Percentiles rank a stretch among this genome's conserved stretches.
Evolutionary conservation across 2,888 invertebrate genomes (phyloP).

Genomic region (Chydorus sphaericus): DNA sequence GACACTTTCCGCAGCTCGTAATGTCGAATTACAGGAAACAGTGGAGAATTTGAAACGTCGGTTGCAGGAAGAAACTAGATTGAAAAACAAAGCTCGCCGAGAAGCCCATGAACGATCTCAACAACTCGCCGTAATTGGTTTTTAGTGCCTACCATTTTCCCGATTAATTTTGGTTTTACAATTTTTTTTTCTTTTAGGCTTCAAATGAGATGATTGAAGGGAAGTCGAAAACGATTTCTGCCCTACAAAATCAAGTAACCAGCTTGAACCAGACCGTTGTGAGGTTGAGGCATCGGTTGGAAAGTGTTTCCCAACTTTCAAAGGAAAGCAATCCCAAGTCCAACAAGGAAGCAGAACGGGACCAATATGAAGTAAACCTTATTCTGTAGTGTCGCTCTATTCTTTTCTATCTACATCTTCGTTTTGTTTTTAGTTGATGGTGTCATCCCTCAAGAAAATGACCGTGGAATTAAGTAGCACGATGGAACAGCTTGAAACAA

Average conservation of each 20-base stretch:
- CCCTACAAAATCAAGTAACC: not conserved
- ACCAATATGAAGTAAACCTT: too few relatives aligned
- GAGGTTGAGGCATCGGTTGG: too few relatives aligned
- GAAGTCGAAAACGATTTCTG: not conserved
- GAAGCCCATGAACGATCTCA: not conserved
- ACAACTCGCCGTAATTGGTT: not conserved
- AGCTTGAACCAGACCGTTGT: not conserved
- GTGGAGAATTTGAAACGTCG: not conserved
- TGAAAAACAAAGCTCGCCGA: not conserved
- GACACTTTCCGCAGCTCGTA: not conserved
- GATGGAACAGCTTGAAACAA: too few relatives aligned
- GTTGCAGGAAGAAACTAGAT: not conserved
- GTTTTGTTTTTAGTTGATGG: too few relatives aligned
- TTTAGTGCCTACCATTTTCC: too few relatives aligned
- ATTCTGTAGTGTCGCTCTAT: too few relatives aligned
- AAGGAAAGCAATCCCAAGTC: too few relatives aligned
- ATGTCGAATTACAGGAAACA: not conserved
- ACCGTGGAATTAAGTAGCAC: too few relatives aligned
- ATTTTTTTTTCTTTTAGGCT: not conserved
- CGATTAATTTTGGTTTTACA: not conserved
- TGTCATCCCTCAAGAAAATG: too few relatives aligned
- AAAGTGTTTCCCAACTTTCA: too few relatives aligned
- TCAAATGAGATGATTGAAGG: not conserved
- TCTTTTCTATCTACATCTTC: too few relatives aligned
- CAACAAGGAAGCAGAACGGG: too few relatives aligned